phyloP scores from a whole-genome alignment of 2,888 invertebrate genomes.

The Agrilus mali region DNA sequence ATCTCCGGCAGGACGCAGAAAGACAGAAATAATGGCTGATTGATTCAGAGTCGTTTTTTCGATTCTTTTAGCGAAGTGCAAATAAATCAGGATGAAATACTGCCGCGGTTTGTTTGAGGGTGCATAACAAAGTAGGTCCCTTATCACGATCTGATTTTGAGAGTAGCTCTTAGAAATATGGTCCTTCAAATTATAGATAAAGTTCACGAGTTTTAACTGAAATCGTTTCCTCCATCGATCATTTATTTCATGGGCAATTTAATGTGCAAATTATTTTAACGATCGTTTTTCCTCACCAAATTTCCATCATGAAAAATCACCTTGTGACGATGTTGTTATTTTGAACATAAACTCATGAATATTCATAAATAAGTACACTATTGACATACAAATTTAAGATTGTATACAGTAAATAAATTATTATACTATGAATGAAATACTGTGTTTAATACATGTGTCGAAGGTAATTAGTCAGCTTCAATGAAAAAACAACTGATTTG shows the following conservation, averaged over 20 bases:
- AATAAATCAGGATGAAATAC: slow-evolving; percentile 38
- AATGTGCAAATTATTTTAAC: neutral
- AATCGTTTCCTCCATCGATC: neutral
- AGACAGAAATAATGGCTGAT: slow-evolving; percentile 36
- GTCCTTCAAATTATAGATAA: neutral
- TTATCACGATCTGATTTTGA: slow-evolving; percentile 30
- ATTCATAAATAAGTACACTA: too few relatives aligned
- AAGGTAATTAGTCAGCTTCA: too few relatives aligned
- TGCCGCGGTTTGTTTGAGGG: slow-evolving; percentile 29
- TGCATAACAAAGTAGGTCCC: slow-evolving; percentile 35
- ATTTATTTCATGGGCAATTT: neutral
- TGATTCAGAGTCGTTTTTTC: slow-evolving; percentile 38
- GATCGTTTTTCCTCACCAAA: too few relatives aligned
- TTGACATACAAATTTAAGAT: too few relatives aligned
- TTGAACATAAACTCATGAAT: too few relatives aligned
- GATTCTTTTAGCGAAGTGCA: slow-evolving; percentile 36
- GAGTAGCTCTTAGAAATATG: slow-evolving; percentile 2
- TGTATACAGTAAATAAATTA: too few relatives aligned
- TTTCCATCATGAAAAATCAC: too few relatives aligned
- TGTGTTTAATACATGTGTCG: too few relatives aligned
- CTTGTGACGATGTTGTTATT: too few relatives aligned
- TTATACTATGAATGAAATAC: too few relatives aligned
- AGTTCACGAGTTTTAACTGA: neutral
- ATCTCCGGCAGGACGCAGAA: slow-evolving; percentile 33
- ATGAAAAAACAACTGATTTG: too few relatives aligned